Percentiles rank a stretch among this genome's conserved stretches.
phyloP scores from a whole-genome alignment of 2,888 invertebrate species.

The Tortricodes alternella region DNA sequence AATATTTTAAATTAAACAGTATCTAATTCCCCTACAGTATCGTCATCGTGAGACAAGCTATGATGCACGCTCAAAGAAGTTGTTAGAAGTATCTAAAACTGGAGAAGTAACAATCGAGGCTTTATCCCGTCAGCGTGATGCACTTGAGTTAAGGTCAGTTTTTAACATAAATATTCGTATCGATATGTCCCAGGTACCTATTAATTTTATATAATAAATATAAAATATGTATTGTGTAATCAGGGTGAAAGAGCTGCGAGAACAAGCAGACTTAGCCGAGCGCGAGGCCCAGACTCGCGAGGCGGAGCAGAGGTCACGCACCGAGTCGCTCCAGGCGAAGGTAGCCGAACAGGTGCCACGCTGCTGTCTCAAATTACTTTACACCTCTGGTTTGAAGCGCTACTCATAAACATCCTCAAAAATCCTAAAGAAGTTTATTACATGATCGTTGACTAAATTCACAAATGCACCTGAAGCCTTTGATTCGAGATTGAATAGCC shows the following conservation, averaged over 20 bases:
- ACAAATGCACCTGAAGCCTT: too few relatives aligned
- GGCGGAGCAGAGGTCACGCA: slow-evolving; percentile 47
- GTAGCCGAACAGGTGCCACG: slow-evolving; percentile 72
- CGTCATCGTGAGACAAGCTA: slow-evolving; percentile 67
- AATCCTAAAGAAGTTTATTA: too few relatives aligned
- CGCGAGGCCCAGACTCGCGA: slow-evolving; percentile 43
- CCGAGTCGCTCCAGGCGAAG: slow-evolving; percentile 62
- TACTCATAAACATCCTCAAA: too few relatives aligned
- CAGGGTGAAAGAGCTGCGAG: slow-evolving; percentile 70
- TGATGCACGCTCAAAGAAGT: slow-evolving; percentile 66
- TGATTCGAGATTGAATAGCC: too few relatives aligned
- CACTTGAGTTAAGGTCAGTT: slow-evolving; percentile 66
- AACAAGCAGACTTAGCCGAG: slow-evolving; percentile 54
- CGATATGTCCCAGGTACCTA: too few relatives aligned
- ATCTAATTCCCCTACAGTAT: slow-evolving; percentile 55
- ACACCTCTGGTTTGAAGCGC: too few relatives aligned
- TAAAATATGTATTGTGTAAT: neutral
- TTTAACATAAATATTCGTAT: too few relatives aligned
- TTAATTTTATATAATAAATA: too few relatives aligned
- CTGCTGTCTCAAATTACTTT: too few relatives aligned
- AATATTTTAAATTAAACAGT: too few relatives aligned
- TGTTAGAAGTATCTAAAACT: slow-evolving; percentile 68
- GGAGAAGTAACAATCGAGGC: slow-evolving; percentile 70
- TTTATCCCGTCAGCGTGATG: slow-evolving; percentile 68
- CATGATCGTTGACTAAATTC: too few relatives aligned